Evolutionary conservation across 2,888 invertebrate genomes (phyloP).

Genomic region (Caenorhabditis wallacei): DNA sequence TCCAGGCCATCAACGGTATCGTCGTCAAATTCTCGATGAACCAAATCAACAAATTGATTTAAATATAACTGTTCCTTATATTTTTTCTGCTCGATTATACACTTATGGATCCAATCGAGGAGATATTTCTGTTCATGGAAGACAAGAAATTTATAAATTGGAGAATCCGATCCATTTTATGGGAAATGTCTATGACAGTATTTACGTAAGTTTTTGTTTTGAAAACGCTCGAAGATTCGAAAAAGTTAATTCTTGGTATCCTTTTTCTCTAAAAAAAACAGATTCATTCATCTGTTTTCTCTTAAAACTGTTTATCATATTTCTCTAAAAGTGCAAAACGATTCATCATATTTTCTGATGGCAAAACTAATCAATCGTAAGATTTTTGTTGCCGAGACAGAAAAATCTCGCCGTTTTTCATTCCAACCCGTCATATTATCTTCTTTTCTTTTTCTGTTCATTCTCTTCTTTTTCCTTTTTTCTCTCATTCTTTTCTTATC

Average conservation of each 20-base stretch:
- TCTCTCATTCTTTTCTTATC: slow-evolving; percentile 27
- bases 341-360: slow-evolving; percentile 26
- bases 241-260: no score
- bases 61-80: slow-evolving; percentile 82
- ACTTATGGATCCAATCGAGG: slow-evolving; percentile 79
- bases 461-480: slow-evolving; percentile 11
- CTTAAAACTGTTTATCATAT: not conserved
- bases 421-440: slow-evolving; percentile 26
- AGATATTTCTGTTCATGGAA: slow-evolving; percentile 68
- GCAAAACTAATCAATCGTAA: slow-evolving; percentile 22
- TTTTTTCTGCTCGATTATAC: slow-evolving; percentile 82
- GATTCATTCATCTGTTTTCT: no score
- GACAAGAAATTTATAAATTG: slow-evolving; percentile 69
- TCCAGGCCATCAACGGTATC: slow-evolving; percentile 65
- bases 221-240: not conserved
- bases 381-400: slow-evolving; percentile 3
- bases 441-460: slow-evolving; percentile 36
- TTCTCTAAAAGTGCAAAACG: slow-evolving; percentile 16
- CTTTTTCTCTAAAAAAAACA: no score
- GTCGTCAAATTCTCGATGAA: slow-evolving; percentile 64
- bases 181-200: slow-evolving; percentile 74
- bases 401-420: slow-evolving; percentile 11
- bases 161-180: slow-evolving; percentile 78
- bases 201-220: slow-evolving; percentile 78
- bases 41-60: slow-evolving; percentile 76